Evolutionary conservation across 2,888 invertebrate species (phyloP).

Genomic region (Parochlus steinenii): DNA sequence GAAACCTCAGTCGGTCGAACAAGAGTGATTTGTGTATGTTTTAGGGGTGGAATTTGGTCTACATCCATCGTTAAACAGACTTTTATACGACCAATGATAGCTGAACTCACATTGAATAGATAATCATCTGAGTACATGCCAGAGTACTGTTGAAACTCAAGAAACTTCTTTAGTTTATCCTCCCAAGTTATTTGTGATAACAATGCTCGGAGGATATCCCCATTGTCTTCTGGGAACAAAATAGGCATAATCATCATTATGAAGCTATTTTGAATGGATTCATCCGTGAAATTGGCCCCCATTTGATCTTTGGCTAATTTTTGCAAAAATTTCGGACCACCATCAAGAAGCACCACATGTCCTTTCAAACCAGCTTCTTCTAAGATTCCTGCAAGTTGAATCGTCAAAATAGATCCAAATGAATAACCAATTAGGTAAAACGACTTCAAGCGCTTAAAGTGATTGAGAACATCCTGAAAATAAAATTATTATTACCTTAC

Average conservation of each 20-base stretch:
- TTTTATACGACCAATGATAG: slow-evolving; percentile 6
- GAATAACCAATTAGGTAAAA: slow-evolving; percentile 82
- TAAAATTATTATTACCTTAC: background rate
- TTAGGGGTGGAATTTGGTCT: slow-evolving; percentile 20
- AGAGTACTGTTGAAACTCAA: background rate
- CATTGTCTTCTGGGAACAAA: slow-evolving; percentile 5
- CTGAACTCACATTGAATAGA: background rate
- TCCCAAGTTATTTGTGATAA: slow-evolving; percentile 1
- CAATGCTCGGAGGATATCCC: background rate
- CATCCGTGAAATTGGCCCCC: slow-evolving; percentile 20
- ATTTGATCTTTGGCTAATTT: slow-evolving; percentile 24
- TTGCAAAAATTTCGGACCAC: slow-evolving; percentile 54
- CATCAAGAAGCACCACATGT: slow-evolving; percentile 59
- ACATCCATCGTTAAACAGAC: background rate
- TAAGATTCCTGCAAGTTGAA: slow-evolving; percentile 57
- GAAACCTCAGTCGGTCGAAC: slow-evolving; percentile 44
- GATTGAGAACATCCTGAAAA: slow-evolving; percentile 39
- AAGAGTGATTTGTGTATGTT: slow-evolving; percentile 41
- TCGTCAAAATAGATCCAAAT: slow-evolving; percentile 59
- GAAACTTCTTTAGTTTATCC: background rate
- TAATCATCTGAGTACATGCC: slow-evolving; percentile 6
- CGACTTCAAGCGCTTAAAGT: slow-evolving; percentile 37
- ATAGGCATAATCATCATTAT: background rate
- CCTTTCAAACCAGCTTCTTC: slow-evolving; percentile 49
- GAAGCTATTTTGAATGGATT: slow-evolving; percentile 18